Base-by-base conservation (phyloP, 1,140 invertebrate species). In the Teleogryllus occipitalis region DNA sequence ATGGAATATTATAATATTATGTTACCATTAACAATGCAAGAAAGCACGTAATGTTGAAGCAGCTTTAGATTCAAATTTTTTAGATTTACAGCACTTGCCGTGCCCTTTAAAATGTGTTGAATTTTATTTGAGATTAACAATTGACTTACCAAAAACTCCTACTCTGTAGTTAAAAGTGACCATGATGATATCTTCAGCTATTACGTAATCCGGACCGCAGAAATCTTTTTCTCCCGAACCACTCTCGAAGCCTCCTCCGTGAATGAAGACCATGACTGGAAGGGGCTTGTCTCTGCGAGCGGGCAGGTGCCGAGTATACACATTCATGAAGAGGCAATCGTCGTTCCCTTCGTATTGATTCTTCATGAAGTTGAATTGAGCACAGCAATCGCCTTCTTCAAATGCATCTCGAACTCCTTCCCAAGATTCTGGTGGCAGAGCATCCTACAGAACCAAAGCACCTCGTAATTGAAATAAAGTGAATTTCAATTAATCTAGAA, bases 211-310 rank as follows among this genome's bases (percentile, higher is more conserved):
- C 0, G 91, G 90, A 0, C 90, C 90, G 82, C 92, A 91, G 0
- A 89, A 83, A 74, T 89, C 88, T 0, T 88, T 86, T 82, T 89
- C 89, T 21, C 88, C 89, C 2, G 88, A 89, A 8, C 92, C 92
- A 80, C 88, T 87, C 7, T 89, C 87, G 82, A 94, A 93, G 6
- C 89, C 89, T 5, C 94, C 94, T 0, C 93, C 94, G 84, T 95
- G 91, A 46, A 95, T 89, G 90, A 90, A 96, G 3, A 94, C 89
- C 90, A 95, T 92, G 0, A 95, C 93, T 2, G 93, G 90, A n/a
- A 77, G 76, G 54, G 54, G 15, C 0, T 65, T 7, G 10, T 10
- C 54, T 39, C 27, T 39, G 18, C 54, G 10, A 14, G 54, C 10
- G 10, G 54, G 54, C 54, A 10, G 18, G 10, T 65, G 1, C 18